Evolutionary conservation across 2,888 invertebrate species (phyloP), one percentile per base, ranked within the genome.

Genomic region (Cremastinae sp.): DNA sequence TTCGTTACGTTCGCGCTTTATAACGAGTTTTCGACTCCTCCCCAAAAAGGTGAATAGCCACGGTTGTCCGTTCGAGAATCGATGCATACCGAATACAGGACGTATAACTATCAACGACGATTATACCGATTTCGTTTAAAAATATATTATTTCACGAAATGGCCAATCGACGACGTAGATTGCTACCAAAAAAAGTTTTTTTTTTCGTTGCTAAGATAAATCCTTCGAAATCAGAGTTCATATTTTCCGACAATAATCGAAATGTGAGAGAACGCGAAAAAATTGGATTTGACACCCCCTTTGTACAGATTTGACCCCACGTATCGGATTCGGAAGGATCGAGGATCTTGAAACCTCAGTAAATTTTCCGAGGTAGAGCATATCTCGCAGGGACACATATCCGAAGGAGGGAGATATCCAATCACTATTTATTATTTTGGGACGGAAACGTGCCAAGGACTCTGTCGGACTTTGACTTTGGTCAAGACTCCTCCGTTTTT

Each of bases 351-450:
- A n/a, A 53, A 28, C 43, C 51, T 61, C 43, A 41, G 59, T 41
- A 70, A 61, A 70, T 59, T 61, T 59, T 2, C 22, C 22, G 9
- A 5, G 22, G 20, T 43, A 37, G 41, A 51, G 28, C 28, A 28
- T 28, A 28, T 28, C 51, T 16, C 9, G 4, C 41, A 3, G 55
- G 20, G 28, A 37, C 10, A 39, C 39, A 59, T 59, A 47, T 20
- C 45, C 22, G 45, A 69, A 39, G 35, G 69, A 64, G 68, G 28
- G 28, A 28, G 28, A 28, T 5, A 73, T 75, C 70, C 78, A 75
- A 78, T 73, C 75, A 70, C 73, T 70, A 75, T 75, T 75, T 75
- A 75, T 78, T 78, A 75, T 78, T 78, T 75, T 45, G 72, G 58
- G 69, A 68, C 66, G 20, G 64, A 70, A 28, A 65, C 61, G 73